Conservation (phyloP, 2,888 invertebrate genomes). For the Bursaphelenchus okinawaensis region DNA sequence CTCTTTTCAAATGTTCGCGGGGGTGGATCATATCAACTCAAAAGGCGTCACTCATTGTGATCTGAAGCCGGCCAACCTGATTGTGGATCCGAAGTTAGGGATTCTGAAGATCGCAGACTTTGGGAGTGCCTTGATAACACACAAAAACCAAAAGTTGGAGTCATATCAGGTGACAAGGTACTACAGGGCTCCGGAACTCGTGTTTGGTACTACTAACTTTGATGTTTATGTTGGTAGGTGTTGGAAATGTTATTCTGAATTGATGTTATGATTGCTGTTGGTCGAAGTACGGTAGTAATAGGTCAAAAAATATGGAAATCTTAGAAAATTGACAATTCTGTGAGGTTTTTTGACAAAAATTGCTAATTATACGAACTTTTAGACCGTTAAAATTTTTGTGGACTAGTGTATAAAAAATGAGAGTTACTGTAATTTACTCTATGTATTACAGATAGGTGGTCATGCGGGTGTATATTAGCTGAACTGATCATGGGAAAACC, state of each 20-base stretch:
- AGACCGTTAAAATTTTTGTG: too few relatives aligned
- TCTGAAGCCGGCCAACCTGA: slow-evolving; percentile 44
- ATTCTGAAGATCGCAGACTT: slow-evolving; percentile 45
- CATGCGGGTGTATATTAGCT: slow-evolving; percentile 42
- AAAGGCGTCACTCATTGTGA: slow-evolving; percentile 43
- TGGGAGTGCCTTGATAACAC: slow-evolving; percentile 38
- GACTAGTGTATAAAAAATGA: too few relatives aligned
- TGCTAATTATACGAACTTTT: too few relatives aligned
- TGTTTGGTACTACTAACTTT: slow-evolving; percentile 41
- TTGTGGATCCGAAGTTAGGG: slow-evolving; percentile 32
- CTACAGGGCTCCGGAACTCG: slow-evolving; percentile 48
- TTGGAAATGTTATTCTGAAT: too few relatives aligned
- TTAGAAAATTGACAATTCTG: too few relatives aligned
- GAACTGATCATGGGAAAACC: slow-evolving; percentile 31
- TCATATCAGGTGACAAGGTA: slow-evolving; percentile 48
- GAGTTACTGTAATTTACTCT: not conserved
- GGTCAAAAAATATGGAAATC: too few relatives aligned
- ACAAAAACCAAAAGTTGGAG: slow-evolving; percentile 17
- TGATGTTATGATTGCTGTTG: too few relatives aligned
- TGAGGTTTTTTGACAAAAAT: too few relatives aligned
- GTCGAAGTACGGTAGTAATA: too few relatives aligned
- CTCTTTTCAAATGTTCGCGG: slow-evolving; percentile 40
- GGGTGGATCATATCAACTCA: slow-evolving; percentile 31
- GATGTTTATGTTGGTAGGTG: slow-evolving; percentile 33
- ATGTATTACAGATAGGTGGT: slow-evolving; percentile 38